phyloP scores from a whole-genome alignment of 2,113 vertebrate genomes.

The Erythrocebus patas region DNA sequence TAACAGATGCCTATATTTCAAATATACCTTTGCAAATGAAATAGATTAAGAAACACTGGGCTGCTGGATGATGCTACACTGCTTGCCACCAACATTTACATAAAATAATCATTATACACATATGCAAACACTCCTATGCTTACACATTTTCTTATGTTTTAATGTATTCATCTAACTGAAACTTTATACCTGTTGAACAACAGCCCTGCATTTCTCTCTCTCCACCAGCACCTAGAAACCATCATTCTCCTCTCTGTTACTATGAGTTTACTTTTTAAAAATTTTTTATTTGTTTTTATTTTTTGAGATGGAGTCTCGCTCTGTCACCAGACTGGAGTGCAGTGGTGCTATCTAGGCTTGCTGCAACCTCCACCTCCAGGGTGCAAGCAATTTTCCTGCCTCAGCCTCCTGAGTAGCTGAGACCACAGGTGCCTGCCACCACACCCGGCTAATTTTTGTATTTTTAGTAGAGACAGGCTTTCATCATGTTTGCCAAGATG shows the following conservation, averaged over 20 bases:
- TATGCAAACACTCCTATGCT: not conserved
- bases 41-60: not conserved
- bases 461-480: too few relatives aligned
- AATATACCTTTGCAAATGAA: not conserved
- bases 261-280: not conserved
- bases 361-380: too few relatives aligned
- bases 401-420: too few relatives aligned
- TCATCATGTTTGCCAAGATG: too few relatives aligned
- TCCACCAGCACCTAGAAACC: not conserved
- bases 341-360: too few relatives aligned
- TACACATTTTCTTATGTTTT: not conserved
- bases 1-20: not conserved
- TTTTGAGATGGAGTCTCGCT: too few relatives aligned
- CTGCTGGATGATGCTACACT: not conserved
- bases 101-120: not conserved
- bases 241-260: not conserved
- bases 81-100: not conserved
- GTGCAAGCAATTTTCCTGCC: too few relatives aligned
- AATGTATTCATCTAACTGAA: not conserved
- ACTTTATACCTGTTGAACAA: not conserved
- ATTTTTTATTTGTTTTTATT: too few relatives aligned
- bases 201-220: not conserved
- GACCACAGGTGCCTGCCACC: too few relatives aligned
- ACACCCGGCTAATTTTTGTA: too few relatives aligned
- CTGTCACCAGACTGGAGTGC: too few relatives aligned